These are phyloP conservation scores for Sakesphorus luctuosus DNA, from an alignment of 2,113 vertebrate genomes.

Conservation along the genomic window DNA sequence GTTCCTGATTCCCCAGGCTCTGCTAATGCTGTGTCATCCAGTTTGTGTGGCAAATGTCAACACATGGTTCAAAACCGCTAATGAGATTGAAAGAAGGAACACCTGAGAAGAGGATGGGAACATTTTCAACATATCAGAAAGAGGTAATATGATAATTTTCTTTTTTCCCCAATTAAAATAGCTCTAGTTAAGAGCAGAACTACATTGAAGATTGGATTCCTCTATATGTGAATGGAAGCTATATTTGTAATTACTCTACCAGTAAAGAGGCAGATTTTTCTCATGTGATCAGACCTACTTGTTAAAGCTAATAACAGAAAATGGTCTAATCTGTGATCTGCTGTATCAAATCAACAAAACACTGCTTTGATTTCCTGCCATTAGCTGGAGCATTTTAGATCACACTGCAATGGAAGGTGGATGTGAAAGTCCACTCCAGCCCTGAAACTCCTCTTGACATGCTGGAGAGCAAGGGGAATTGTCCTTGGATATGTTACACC, in stretches of 20 bases:
- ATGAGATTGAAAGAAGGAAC: neutral
- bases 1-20: neutral
- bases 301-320: neutral
- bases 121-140: neutral
- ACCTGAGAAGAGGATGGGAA: neutral
- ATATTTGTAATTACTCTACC: neutral
- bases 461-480: neutral
- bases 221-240: neutral
- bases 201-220: rapidly evolving
- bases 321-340: neutral
- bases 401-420: neutral
- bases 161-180: neutral
- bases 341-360: neutral
- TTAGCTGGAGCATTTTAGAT: neutral
- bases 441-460: neutral
- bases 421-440: neutral
- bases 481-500: neutral
- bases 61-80: neutral
- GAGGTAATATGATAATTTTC: neutral
- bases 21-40: neutral
- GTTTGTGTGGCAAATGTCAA: neutral
- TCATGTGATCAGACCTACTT: rapidly evolving
- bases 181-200: neutral
- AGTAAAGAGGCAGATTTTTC: neutral
- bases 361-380: neutral